Percentiles rank a stretch among this genome's conserved stretches.
phyloP scores from a whole-genome alignment of 2,797 vertebrate genomes.

The Fistularia commersonii region DNA sequence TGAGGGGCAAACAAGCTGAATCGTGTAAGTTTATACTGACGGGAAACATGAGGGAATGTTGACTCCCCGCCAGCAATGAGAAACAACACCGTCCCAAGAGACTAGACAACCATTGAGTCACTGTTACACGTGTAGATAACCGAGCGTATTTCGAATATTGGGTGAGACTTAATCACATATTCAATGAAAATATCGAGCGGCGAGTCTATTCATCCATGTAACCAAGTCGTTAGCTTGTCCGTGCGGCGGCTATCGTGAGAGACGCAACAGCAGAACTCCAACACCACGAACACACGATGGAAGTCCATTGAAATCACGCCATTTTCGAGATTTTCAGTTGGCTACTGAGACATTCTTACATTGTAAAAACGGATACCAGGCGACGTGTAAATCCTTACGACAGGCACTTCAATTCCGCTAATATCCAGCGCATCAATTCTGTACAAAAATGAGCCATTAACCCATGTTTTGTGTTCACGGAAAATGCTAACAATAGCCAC shows the following conservation, averaged over 20 bases:
- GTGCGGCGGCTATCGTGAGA: not conserved
- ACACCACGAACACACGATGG: not conserved
- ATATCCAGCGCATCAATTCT: too few relatives aligned
- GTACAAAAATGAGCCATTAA: too few relatives aligned
- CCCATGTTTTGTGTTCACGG: too few relatives aligned
- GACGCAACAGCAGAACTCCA: not conserved
- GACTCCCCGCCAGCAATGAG: not conserved
- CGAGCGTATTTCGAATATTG: too few relatives aligned
- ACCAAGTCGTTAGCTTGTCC: not conserved
- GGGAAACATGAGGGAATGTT: constrained; percentile 13
- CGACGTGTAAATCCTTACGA: accelerated
- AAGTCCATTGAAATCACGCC: not conserved
- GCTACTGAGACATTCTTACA: too few relatives aligned
- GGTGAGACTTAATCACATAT: too few relatives aligned
- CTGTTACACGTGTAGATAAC: too few relatives aligned
- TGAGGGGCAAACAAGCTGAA: not conserved
- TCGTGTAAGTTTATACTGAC: not conserved
- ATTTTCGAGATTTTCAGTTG: too few relatives aligned
- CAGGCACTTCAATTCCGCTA: not conserved
- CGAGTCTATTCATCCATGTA: not conserved
- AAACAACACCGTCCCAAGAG: too few relatives aligned
- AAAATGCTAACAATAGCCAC: too few relatives aligned
- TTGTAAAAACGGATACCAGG: not conserved
- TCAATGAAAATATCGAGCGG: too few relatives aligned
- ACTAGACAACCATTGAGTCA: too few relatives aligned